Evolutionary conservation across 2,113 vertebrate genomes (phyloP), one percentile per base, ranked within the genome.

Genomic region (Sprattus sprattus): DNA sequence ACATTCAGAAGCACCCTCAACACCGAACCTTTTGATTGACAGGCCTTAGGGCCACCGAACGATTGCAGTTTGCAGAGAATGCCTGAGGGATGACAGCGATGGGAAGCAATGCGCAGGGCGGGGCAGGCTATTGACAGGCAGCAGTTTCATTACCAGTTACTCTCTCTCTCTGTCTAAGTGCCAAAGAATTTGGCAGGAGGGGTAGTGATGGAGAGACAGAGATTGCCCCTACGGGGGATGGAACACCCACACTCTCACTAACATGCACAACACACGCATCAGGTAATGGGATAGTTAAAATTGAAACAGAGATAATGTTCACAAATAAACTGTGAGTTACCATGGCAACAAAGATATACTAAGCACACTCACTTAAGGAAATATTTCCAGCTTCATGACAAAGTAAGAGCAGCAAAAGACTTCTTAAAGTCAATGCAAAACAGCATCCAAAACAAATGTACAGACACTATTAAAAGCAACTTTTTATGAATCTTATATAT

Each of bases 121-220:
- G 47, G 82, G 44, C 71, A 45, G 25, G 1, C 11, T 46, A 16
- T 46, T 15, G 28, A 78, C 50, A 39, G 64, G 54, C 13, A 25
- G 15, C 82, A 46, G 82, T 86, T 89, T 91, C 88, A 90, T 90
- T 84, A 67, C 13, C 85, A 64, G 54, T 16, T 13, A 49, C 82
- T 49, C 85, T 87, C 85, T 88, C 81, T 16, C 85, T 90, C 57
- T 88, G 84, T 60, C 22, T 86, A 9, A 16, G 71, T 16, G 71
- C 71, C 71, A 78, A 78, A 92, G 88, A 93, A 93, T 92, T 89
- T 82, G 15, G 87, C 85, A 85, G 0, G 86, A 90, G 84, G 89
- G 87, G 89, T 81, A 86, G 71, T 18, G 71, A 15, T 32, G 11
- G n/a, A 7, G 67, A 75, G 67, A 75, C 15, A 75, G 71, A 44